Conservation (phyloP, 2,797 vertebrate genomes). For the Acridotheres tristis region DNA sequence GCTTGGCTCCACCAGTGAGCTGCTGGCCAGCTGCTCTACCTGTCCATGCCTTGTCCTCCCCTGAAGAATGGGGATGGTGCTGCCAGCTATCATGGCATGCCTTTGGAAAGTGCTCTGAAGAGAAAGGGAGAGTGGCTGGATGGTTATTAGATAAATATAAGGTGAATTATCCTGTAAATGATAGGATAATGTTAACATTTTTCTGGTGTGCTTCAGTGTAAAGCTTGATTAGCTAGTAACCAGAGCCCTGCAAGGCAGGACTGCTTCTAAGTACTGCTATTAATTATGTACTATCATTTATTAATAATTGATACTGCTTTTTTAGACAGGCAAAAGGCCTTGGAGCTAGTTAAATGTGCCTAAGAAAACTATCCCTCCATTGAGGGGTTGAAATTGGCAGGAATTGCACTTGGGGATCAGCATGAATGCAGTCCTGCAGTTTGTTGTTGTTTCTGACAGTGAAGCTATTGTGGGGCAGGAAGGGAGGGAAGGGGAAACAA, state of each 20-base stretch:
- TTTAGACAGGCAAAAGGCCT: neutral
- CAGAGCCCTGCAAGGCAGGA: neutral
- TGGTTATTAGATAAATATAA: neutral
- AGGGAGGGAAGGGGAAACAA: neutral
- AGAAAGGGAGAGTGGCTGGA: accelerated
- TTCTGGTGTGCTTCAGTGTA: neutral
- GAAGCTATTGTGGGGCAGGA: neutral
- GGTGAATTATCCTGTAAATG: neutral
- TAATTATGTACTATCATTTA: conserved; percentile 25
- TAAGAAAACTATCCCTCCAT: neutral
- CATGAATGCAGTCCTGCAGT: neutral
- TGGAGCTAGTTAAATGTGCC: neutral
- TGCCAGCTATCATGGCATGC: accelerated
- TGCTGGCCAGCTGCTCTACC: neutral
- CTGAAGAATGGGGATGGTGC: neutral
- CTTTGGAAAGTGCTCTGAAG: neutral
- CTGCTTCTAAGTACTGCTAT: neutral
- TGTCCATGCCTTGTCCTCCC: accelerated
- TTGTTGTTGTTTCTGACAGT: neutral
- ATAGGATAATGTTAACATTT: neutral
- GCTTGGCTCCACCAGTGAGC: neutral
- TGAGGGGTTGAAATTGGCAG: neutral
- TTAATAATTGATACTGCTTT: conserved; percentile 41
- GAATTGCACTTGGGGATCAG: neutral
- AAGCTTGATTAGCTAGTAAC: neutral